A percentile compares a stretch with the other conserved stretches of the same genome.
phyloP scores from a whole-genome alignment of 2,888 invertebrate genomes.

The Lasioglossum calceatum region DNA sequence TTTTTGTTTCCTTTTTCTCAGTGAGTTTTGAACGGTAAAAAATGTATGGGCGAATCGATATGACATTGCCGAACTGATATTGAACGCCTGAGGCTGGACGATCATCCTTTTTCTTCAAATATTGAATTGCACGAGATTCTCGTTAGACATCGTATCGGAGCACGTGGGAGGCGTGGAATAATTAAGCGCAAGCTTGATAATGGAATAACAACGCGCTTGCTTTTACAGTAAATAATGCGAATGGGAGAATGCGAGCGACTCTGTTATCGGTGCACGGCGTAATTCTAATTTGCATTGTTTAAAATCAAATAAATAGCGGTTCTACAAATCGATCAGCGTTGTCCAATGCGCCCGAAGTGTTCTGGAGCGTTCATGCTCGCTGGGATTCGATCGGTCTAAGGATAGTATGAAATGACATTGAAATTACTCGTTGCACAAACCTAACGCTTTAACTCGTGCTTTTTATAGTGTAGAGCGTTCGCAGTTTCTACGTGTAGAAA shows the following conservation, averaged over 20 bases:
- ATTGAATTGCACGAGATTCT: not conserved
- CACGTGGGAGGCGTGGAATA: slow-evolving; percentile 57
- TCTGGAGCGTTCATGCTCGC: slow-evolving; percentile 25
- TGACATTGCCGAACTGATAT: not conserved
- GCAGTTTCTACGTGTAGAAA: not conserved
- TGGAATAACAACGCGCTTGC: slow-evolving; percentile 75
- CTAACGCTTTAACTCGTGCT: slow-evolving; percentile 9
- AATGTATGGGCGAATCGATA: not conserved
- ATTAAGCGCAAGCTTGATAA: slow-evolving; percentile 76
- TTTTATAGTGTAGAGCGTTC: not conserved
- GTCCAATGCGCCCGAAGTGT: slow-evolving; percentile 57
- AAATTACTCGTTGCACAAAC: slow-evolving; percentile 34
- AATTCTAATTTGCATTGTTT: slow-evolving; percentile 79
- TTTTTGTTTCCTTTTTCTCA: not conserved
- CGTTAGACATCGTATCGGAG: not conserved
- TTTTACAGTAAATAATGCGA: slow-evolving; percentile 76
- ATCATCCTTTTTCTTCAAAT: not conserved
- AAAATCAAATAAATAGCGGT: slow-evolving; percentile 74
- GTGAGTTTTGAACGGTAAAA: not conserved
- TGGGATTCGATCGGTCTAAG: slow-evolving; percentile 7
- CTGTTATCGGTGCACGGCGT: slow-evolving; percentile 38
- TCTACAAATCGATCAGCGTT: slow-evolving; percentile 57
- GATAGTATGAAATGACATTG: slow-evolving; percentile 47
- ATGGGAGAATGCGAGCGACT: slow-evolving; percentile 45
- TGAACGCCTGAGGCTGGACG: not conserved